Conservation (phyloP, 2,888 invertebrate genomes). For the Deroplatys truncata region DNA sequence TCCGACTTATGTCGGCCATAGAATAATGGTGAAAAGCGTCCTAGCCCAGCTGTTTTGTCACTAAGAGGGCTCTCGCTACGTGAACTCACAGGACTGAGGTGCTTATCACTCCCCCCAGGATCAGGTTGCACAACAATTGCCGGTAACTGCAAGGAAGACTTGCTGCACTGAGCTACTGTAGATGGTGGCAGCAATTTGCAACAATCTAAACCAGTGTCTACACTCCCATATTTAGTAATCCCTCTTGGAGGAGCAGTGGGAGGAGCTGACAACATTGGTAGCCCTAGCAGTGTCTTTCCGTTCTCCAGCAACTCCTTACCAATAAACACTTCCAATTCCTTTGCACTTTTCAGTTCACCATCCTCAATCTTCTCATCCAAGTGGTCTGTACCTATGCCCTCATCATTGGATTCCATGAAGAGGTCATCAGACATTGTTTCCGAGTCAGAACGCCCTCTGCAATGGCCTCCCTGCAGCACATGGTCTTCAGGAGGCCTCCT, state of each 20-base stretch:
- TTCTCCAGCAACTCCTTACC: slow-evolving; percentile 30
- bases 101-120: slow-evolving; percentile 34
- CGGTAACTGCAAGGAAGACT: slow-evolving; percentile 51
- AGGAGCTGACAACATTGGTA: slow-evolving; percentile 11
- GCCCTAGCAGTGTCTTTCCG: slow-evolving; percentile 26
- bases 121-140: slow-evolving; percentile 57
- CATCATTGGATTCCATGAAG: slow-evolving; percentile 63
- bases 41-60: slow-evolving; percentile 57
- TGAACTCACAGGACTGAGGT: slow-evolving; percentile 66
- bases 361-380: slow-evolving; percentile 66
- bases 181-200: not conserved
- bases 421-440: slow-evolving; percentile 71
- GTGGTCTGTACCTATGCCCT: slow-evolving; percentile 72
- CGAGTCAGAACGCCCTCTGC: slow-evolving; percentile 65
- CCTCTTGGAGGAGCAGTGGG: not conserved
- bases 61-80: slow-evolving; percentile 75
- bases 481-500: slow-evolving; percentile 22
- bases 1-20: slow-evolving; percentile 59
- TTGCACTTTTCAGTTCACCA: slow-evolving; percentile 62
- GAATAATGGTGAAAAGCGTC: slow-evolving; percentile 67
- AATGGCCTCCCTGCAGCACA: slow-evolving; percentile 27
- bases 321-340: slow-evolving; percentile 51
- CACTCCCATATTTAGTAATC: slow-evolving; percentile 14
- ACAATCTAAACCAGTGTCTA: slow-evolving; percentile 11
- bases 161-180: not conserved